phyloP scores from a whole-genome alignment of 2,113 vertebrate species.

The Burhinus bistriatus region DNA sequence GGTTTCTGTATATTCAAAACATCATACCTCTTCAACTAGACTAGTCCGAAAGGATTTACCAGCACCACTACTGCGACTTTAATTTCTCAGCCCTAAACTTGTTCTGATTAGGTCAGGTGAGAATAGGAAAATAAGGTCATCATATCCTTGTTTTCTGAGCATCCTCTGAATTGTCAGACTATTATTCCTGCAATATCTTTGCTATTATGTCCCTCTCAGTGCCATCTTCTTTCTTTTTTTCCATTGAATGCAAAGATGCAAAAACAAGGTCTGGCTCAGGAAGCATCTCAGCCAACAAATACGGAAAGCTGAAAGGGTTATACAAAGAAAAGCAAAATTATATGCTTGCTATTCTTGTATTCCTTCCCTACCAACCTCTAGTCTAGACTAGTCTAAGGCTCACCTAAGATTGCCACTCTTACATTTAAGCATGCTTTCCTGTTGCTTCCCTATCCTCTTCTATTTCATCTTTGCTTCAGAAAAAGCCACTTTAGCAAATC shows the following conservation, averaged over 20 bases:
- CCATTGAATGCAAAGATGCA: not conserved
- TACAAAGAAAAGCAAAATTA: not conserved
- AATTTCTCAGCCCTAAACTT: not conserved
- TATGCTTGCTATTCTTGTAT: not conserved
- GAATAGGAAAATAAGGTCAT: not conserved
- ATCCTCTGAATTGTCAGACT: not conserved
- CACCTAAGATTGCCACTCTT: not conserved
- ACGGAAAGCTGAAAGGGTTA: not conserved
- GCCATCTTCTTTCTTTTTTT: not conserved
- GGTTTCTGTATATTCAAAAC: not conserved
- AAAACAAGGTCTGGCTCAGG: not conserved
- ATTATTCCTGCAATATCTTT: not conserved
- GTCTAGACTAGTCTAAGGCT: not conserved
- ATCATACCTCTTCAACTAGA: not conserved
- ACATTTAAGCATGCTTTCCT: not conserved
- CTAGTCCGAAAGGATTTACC: not conserved
- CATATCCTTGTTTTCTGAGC: not conserved
- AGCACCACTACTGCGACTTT: not conserved
- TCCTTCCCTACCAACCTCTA: not conserved
- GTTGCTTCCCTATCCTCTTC: not conserved
- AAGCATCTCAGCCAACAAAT: not conserved
- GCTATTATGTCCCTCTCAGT: not conserved
- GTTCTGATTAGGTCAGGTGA: not conserved
- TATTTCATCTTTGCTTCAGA: not conserved
- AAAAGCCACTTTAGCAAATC: not conserved